Percentiles rank a stretch among this genome's conserved stretches.
Conservation (phyloP, 2,888 invertebrate genomes). For the Ophraella communa region DNA sequence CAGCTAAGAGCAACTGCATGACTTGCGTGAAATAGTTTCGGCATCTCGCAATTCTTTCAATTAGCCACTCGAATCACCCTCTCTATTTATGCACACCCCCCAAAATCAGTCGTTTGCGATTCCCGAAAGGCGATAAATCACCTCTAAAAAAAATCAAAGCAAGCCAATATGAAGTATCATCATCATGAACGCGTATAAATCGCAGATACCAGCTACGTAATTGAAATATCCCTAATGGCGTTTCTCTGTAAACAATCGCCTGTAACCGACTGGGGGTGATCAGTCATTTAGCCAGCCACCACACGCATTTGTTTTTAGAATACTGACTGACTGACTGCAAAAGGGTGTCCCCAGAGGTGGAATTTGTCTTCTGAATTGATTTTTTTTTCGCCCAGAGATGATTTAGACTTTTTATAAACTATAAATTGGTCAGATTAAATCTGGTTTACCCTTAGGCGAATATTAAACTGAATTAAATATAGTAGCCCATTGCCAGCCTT, state of each 20-base stretch:
- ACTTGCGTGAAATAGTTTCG: background rate
- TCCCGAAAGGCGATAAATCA: constrained; percentile 29
- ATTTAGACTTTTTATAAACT: too few relatives aligned
- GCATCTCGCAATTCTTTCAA: background rate
- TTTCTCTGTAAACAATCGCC: constrained; percentile 54
- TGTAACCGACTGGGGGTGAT: constrained; percentile 25
- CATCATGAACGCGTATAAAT: constrained; percentile 33
- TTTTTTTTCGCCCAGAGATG: too few relatives aligned
- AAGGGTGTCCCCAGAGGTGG: constrained; percentile 11
- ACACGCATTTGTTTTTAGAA: constrained; percentile 14
- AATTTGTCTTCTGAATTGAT: constrained; percentile 7
- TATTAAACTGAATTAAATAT: too few relatives aligned
- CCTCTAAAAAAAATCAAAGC: constrained; percentile 36
- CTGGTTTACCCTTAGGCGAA: too few relatives aligned
- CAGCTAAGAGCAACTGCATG: too few relatives aligned
- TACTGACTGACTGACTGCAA: too few relatives aligned
- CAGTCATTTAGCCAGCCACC: constrained; percentile 16
- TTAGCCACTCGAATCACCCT: background rate
- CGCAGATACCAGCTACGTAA: constrained; percentile 49
- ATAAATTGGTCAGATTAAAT: too few relatives aligned
- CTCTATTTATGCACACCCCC: constrained; percentile 3
- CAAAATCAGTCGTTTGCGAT: constrained; percentile 15
- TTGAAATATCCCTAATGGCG: constrained; percentile 61
- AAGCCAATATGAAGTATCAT: constrained; percentile 41
- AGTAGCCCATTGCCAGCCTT: too few relatives aligned